Base-by-base conservation (phyloP, 2,888 invertebrate species). In the Epiblema foenella region DNA sequence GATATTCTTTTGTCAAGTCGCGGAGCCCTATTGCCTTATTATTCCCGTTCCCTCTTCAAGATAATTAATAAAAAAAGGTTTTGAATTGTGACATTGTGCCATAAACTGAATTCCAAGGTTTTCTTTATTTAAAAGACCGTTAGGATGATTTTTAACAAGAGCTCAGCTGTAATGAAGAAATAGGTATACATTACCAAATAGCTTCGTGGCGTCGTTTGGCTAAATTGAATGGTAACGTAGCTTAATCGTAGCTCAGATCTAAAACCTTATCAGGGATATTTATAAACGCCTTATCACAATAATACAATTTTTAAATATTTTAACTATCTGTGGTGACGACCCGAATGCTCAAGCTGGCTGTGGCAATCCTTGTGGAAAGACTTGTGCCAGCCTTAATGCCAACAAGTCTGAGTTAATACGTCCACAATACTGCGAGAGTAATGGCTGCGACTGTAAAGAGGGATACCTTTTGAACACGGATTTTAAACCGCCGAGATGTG, bases 391-490 rank as follows among this genome's bases (percentile, higher is more conserved):
- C 12, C 64, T 42, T 7, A 39, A 60, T 60, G 12, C 5, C 12
- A 62, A 68, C 68, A 68, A 62, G n/a, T 33, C 68, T 20, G 56
- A 68, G 3, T 62, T 68, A 56, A 3, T 62, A 15, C 62, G 68
- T 20, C 68, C 68, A 1, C 62, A 49, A 17, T 68, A 62, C 10
- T 68, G 68, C 15, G 33, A 62, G 8, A 42, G n/a, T 7, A 64
- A 68, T 68, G 70, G 65, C 20, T 65, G 70, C 42, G 70, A 70
- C 54, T 70, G 70, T 39, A 70, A 52, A 29, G 33, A 58, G 5
- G 70, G 70, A 52, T 70, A 58, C 20, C 52, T 65, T 10, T 39
- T 65, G 33, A 46, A 67, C 49, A 46, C 54, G 33, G 54, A 70
- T 18, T 18, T n/a, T 18, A 59, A 70, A 5, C 63, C 63, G 18